Evolutionary conservation across 2,797 vertebrate species (phyloP).

Genomic region (Menidia menidia): DNA sequence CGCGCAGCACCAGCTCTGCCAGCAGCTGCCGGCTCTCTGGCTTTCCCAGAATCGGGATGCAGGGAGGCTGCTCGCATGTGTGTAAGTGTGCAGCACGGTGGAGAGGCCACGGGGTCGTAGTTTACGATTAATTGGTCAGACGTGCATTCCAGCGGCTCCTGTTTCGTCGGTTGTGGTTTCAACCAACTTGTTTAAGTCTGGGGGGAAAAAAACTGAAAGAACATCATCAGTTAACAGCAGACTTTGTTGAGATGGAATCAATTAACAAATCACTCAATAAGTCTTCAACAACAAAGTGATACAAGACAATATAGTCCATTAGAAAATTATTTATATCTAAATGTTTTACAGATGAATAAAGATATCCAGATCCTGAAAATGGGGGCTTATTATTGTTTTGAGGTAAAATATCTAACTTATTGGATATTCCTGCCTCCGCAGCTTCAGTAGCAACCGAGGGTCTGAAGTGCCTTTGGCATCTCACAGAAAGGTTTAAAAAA

Average conservation of each 20-base stretch:
- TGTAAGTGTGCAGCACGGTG: slow-evolving; percentile 43
- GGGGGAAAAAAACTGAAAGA: slow-evolving; percentile 30
- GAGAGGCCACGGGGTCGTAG: slow-evolving; percentile 67
- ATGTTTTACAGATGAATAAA: not conserved
- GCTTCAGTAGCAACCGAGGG: slow-evolving; percentile 58
- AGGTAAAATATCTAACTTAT: slow-evolving; percentile 30
- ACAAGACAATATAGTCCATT: not conserved
- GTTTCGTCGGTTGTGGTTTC: slow-evolving; percentile 57
- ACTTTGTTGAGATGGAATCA: slow-evolving; percentile 1
- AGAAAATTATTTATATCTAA: not conserved
- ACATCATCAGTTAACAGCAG: slow-evolving; percentile 1
- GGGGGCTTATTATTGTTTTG: not conserved
- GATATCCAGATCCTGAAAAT: not conserved
- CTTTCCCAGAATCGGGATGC: slow-evolving; percentile 70
- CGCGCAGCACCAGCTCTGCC: slow-evolving; percentile 47
- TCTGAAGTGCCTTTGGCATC: slow-evolving; percentile 56
- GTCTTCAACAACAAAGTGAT: not conserved
- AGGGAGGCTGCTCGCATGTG: slow-evolving; percentile 63
- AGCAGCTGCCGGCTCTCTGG: slow-evolving; percentile 74
- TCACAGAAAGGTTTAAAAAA: slow-evolving; percentile 19
- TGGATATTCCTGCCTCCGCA: slow-evolving; percentile 55
- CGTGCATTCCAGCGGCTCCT: slow-evolving; percentile 67
- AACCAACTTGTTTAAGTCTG: slow-evolving; percentile 33
- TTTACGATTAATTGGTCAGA: slow-evolving; percentile 72
- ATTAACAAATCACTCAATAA: not conserved